Percentiles rank a stretch among this genome's conserved stretches.
Conservation (phyloP, 2,113 vertebrate species). For the Daubentonia madagascariensis region DNA sequence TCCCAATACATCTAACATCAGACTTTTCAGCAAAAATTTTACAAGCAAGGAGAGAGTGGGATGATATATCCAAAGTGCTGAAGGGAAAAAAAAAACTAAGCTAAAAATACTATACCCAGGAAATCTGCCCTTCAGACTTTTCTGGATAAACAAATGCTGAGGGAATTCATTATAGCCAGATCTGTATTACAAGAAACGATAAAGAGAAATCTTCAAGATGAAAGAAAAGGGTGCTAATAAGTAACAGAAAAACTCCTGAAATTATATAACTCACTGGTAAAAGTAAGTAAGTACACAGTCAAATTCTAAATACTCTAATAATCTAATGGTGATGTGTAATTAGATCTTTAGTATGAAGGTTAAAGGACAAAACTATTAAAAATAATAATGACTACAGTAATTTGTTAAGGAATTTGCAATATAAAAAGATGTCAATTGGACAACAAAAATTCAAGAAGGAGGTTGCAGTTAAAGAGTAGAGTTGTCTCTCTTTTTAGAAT, state of each 20-base stretch:
- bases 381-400: neutral
- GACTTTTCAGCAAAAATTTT: neutral
- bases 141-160: neutral
- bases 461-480: neutral
- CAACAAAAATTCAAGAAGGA: neutral
- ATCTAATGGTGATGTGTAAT: too few species aligned
- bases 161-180: neutral
- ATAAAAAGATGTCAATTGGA: neutral
- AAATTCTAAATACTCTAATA: neutral
- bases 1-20: neutral
- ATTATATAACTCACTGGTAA: neutral
- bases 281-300: neutral
- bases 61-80: neutral
- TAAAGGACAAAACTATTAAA: neutral
- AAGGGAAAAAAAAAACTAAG: too few species aligned
- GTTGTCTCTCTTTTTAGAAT: neutral
- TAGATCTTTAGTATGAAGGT: too few species aligned
- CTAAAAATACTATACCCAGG: too few species aligned
- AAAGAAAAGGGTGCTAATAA: neutral
- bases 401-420: neutral
- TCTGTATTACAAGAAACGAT: neutral
- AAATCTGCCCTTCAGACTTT: too few species aligned
- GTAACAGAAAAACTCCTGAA: neutral
- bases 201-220: neutral
- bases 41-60: neutral